Conservation (phyloP, 1,140 invertebrate genomes). For the Matsumurasca onukii region DNA sequence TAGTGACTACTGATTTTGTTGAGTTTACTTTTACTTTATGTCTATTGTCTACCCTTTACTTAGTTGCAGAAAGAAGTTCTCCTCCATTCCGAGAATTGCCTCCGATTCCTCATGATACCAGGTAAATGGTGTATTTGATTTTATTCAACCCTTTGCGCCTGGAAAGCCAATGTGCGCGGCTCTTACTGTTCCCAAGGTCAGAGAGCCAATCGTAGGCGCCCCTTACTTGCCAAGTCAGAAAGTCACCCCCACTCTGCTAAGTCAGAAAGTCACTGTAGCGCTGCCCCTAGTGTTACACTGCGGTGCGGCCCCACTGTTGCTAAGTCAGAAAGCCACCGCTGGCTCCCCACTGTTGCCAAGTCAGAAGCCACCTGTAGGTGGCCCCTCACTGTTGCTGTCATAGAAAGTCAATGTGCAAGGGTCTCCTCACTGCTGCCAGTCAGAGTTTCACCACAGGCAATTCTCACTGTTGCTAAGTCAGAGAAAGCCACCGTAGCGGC, state of each 20-base stretch:
- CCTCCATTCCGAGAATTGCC: conserved; percentile 22
- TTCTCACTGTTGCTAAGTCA: too few species aligned
- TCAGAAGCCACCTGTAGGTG: too few species aligned
- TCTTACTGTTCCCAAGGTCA: not conserved
- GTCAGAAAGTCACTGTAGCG: not conserved
- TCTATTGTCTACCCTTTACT: not conserved
- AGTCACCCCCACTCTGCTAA: not conserved
- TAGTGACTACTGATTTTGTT: not conserved
- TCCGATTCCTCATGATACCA: conserved; percentile 27
- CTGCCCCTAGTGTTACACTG: not conserved
- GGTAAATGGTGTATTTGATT: conserved; percentile 37
- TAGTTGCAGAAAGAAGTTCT: conserved; percentile 35
- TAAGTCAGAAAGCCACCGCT: too few species aligned
- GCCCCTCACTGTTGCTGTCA: too few species aligned
- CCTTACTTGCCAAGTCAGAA: not conserved
- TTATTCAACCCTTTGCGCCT: not conserved
- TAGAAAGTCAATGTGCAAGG: too few species aligned
- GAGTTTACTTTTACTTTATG: not conserved
- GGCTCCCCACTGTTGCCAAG: too few species aligned
- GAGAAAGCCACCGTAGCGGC: too few species aligned
- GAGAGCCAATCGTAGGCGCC: not conserved
- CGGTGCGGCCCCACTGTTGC: too few species aligned
- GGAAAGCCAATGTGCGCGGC: not conserved
- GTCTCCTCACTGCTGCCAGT: too few species aligned
- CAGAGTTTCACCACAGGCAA: too few species aligned